A percentile compares a stretch with the other conserved stretches of the same genome.
Conservation (phyloP, 2,113 vertebrate genomes). For the Scolopax mira region DNA sequence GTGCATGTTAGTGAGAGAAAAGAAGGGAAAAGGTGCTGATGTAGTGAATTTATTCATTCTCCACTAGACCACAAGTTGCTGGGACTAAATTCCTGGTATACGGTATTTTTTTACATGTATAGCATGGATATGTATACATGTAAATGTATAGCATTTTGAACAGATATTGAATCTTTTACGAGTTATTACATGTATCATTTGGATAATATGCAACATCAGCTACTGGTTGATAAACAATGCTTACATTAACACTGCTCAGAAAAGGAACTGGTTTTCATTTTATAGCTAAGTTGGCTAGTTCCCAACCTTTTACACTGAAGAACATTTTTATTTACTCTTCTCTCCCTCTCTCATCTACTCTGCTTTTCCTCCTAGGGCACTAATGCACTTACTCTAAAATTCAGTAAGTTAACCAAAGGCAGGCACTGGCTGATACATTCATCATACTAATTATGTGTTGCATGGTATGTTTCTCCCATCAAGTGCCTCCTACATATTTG, state of each 20-base stretch:
- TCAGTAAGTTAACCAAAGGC: neutral
- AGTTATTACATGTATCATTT: neutral
- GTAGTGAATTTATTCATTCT: neutral
- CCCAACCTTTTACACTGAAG: neutral
- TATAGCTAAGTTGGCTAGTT: neutral
- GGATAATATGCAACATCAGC: fast-evolving
- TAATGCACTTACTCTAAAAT: neutral
- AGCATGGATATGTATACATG: too few relatives aligned
- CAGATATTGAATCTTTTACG: neutral
- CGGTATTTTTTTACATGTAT: neutral
- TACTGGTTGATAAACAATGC: neutral
- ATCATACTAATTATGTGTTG: constrained; percentile 56
- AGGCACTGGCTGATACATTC: neutral
- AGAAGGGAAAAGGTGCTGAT: neutral
- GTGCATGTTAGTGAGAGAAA: neutral
- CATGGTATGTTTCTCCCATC: constrained; percentile 36
- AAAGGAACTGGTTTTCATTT: neutral
- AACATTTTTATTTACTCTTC: neutral
- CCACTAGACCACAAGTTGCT: neutral
- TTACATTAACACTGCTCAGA: neutral
- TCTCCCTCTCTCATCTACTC: neutral
- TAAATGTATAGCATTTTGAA: neutral
- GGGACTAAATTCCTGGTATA: neutral
- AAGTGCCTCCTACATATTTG: constrained; percentile 53
- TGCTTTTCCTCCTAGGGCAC: neutral